Conservation (phyloP, 1,140 invertebrate species). For the Hydropsyche tenuis region DNA sequence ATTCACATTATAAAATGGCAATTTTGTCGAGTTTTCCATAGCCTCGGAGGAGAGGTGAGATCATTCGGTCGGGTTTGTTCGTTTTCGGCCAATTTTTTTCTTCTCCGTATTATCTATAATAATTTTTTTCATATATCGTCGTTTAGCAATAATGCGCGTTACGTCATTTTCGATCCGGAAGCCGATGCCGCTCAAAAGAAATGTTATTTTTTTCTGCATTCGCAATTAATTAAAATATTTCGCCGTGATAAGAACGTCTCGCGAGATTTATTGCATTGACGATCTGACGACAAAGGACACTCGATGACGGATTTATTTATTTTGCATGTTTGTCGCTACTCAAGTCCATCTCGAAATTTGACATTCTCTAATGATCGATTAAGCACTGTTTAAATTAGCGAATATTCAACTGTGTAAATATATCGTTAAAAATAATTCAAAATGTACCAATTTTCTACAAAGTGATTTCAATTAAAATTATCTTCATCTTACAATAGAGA, state of each 20-base stretch:
- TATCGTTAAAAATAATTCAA: no score
- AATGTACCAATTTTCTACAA: no score
- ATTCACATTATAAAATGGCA: no score
- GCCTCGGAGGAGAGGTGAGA: not conserved
- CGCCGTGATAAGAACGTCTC: not conserved
- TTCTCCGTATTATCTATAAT: not conserved
- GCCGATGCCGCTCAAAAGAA: conserved; percentile 14
- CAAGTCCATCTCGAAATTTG: no score
- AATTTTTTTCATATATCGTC: not conserved
- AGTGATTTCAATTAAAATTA: no score
- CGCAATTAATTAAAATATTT: conserved; percentile 25
- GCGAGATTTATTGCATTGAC: not conserved
- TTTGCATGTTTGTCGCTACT: no score
- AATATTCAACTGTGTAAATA: no score
- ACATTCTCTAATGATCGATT: no score
- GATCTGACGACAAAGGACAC: not conserved
- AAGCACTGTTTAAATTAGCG: no score
- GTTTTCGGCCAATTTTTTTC: not conserved
- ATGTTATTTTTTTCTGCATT: conserved; percentile 4
- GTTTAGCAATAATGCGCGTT: not conserved
- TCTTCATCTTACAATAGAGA: no score
- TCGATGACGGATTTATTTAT: no score
- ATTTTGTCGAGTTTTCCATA: not conserved
- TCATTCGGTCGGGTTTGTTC: not conserved
- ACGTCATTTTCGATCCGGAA: conserved; percentile 18